Conservation (phyloP, 64 coral and sea anemone genomes). For the Trachythela sp. region DNA sequence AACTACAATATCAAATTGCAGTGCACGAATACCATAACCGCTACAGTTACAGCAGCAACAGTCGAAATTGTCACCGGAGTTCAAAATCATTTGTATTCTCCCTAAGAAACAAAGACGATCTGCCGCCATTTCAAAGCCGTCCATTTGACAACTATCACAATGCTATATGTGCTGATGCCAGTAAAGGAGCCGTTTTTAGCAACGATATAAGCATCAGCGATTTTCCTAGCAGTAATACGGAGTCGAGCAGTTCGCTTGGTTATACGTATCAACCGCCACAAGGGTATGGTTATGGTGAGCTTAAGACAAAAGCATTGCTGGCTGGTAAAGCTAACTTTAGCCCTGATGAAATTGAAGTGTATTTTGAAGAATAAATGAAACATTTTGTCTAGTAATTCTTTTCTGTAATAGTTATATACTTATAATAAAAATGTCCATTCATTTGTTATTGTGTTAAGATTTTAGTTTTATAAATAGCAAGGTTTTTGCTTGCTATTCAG, state of each 20-base stretch:
- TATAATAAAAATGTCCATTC: no score
- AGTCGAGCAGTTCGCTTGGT: background rate
- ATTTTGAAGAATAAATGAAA: background rate
- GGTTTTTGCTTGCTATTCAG: no score
- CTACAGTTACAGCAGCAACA: background rate
- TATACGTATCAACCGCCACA: background rate
- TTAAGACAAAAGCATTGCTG: background rate
- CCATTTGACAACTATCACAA: background rate
- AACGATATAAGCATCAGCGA: background rate
- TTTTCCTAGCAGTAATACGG: background rate
- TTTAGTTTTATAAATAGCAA: no score
- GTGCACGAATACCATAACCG: background rate
- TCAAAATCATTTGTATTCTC: background rate
- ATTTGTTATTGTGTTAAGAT: no score
- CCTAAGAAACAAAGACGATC: background rate
- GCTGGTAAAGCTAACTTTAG: background rate
- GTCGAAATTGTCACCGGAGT: background rate
- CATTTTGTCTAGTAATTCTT: no score
- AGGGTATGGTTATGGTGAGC: background rate
- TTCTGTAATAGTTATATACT: no score
- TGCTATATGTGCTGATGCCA: background rate
- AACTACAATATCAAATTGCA: no score
- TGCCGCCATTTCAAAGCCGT: background rate
- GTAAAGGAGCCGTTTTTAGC: background rate
- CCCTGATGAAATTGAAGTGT: conserved; percentile 1